A percentile compares a stretch with the other conserved stretches of the same genome.
Conservation (phyloP, 2,113 vertebrate species). For the Gobius niger region DNA sequence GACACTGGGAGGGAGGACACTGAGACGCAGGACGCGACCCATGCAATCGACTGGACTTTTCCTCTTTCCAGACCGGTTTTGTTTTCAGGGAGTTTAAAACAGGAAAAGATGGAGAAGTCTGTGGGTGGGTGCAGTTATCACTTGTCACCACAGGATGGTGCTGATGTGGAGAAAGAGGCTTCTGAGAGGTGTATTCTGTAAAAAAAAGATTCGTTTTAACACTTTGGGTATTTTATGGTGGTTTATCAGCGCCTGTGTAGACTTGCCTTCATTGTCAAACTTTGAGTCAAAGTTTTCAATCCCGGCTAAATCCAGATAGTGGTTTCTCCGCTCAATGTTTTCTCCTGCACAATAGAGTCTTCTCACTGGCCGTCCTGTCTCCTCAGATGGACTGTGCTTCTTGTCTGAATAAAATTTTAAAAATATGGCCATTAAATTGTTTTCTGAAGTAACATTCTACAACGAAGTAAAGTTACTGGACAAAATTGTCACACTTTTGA, state of each 20-base stretch:
- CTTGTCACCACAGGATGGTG: conserved; percentile 40
- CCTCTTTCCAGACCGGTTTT: conserved; percentile 64
- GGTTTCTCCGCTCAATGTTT: conserved; percentile 94
- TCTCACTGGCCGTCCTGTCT: conserved; percentile 19
- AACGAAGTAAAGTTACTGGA: no score
- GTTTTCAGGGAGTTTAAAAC: conserved; percentile 25
- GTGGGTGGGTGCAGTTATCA: conserved; percentile 19
- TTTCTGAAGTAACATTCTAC: no score
- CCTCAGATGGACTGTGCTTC: conserved; percentile 24
- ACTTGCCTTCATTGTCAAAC: conserved; percentile 82
- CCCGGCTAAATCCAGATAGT: conserved; percentile 92
- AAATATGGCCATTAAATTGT: no score
- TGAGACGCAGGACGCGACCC: conserved; percentile 42
- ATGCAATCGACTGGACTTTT: conserved; percentile 46
- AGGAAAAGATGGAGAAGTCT: conserved; percentile 14
- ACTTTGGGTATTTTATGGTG: not conserved
- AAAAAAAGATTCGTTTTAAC: not conserved
- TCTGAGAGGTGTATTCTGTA: conserved; percentile 28
- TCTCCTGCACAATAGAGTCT: conserved; percentile 84
- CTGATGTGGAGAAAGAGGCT: conserved; percentile 23
- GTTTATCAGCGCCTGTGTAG: not conserved
- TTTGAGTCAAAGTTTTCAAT: conserved; percentile 92
- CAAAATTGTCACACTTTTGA: no score
- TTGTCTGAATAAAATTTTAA: conserved; percentile 3
- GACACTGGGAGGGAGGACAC: conserved; percentile 52